Evolutionary conservation across 2,113 vertebrate genomes (phyloP), one percentile per base, ranked within the genome.

Genomic region (Eptesicus fuscus): DNA sequence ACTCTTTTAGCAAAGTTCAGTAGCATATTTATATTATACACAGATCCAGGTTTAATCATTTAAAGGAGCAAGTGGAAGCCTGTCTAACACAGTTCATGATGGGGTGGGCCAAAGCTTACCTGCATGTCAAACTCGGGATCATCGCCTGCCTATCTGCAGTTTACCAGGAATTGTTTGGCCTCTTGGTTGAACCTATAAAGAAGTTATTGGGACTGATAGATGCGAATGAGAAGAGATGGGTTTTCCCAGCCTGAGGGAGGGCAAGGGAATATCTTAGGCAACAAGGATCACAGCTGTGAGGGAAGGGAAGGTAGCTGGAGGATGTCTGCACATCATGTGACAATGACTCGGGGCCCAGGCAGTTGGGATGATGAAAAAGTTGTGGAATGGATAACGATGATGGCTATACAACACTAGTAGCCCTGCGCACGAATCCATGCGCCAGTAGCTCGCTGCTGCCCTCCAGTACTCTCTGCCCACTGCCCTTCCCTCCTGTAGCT

Each of bases 131-230:
- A 25, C 1, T 0, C 8, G 7, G 11, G 28, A 11, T 53, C 44
- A 53, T 32, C 0, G 30, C 37, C 1, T 28, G 13, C 37, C 1
- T 28, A 13, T 59, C 4, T 4, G 4, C 56, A 35, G 56, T 28
- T 32, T 32, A 59, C 47, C 5, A 37, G 53, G 51, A 91, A 49
- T 44, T 37, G 23, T 56, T 71, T 71, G 69, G 78, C 32, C 1
- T 92, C 44, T 91, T 84, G 83, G 51, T 30, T 79, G 71, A 83
- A 79, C 42, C 44, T 78, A 51, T 63, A 30, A 93, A 53, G 69
- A 86, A 25, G 76, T 86, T 44, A 56, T 7, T 73, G 63, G 32
- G 28, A 78, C 53, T 77, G 61, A 73, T 30, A 65, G 12, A 42
- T 28, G 35, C 2, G 11, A 5, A 78, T 53, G 77, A 83, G 35